phyloP scores from a whole-genome alignment of 2,113 vertebrate species.

The Potamarius usumacintae region DNA sequence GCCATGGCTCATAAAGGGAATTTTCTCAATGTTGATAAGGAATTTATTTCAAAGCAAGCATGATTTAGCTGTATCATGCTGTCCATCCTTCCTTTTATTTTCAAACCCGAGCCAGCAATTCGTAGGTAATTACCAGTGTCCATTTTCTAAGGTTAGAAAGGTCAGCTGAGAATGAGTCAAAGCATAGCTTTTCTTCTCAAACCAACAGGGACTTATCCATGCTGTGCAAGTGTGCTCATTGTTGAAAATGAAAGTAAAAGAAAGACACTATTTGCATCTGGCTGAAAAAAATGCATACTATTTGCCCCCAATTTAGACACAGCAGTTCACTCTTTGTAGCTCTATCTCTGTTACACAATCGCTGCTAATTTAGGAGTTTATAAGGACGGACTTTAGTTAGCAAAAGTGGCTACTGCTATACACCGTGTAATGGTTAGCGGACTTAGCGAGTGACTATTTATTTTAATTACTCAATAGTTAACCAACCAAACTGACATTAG shows the following conservation, averaged over 20 bases:
- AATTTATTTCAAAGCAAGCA: neutral
- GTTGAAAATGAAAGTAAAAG: constrained; percentile 1
- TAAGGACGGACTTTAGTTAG: neutral
- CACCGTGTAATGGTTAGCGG: neutral
- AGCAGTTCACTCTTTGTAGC: neutral
- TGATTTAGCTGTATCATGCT: neutral
- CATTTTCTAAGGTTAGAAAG: neutral
- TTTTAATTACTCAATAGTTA: neutral
- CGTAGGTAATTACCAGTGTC: constrained; percentile 30
- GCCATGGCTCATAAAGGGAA: too few species aligned
- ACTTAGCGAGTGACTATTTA: neutral
- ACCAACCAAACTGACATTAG: neutral
- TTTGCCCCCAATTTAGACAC: neutral
- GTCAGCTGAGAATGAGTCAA: constrained; percentile 18
- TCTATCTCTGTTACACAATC: neutral
- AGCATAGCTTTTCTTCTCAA: too few species aligned
- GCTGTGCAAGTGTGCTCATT: neutral
- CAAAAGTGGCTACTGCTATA: neutral
- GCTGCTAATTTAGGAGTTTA: neutral
- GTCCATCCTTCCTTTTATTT: neutral
- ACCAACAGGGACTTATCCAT: neutral
- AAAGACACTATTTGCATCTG: neutral
- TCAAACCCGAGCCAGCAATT: neutral
- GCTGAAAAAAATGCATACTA: neutral
- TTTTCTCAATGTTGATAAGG: too few species aligned